Base-by-base conservation (phyloP, 2,888 invertebrate genomes). In the Torymus auratus region DNA sequence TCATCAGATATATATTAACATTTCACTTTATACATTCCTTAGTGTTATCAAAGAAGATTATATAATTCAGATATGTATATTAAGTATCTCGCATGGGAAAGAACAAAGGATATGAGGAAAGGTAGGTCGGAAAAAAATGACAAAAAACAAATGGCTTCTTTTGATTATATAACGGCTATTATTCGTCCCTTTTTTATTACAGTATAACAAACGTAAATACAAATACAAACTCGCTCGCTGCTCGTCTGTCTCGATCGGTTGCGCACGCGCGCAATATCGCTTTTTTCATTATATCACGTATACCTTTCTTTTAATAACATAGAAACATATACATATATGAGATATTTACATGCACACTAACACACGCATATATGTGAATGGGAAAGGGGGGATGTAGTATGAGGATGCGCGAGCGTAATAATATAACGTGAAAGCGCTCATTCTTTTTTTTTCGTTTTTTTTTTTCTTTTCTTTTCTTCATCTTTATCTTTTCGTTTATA, bases 151-250 rank as follows among this genome's bases (percentile, higher is more conserved):
- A 28, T 4, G 28, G 7, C 1, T 41, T 41, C 7, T 41, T 41
- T 41, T 41, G 41, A 41, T 87, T 87, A 88, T 88, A 86, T 88
- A 89, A 89, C 88, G 87, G 85, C 65, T 78, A 71, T 86, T 86
- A 86, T 88, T 89, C 87, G 84, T 84, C 83, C 84, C 82, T 85
- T 84, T 84, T 87, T 85, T 87, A 71, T 71, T 82, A 67, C 56
- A 78, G 86, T 89, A 88, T 87, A 88, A 90, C 87, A 88, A 88
- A 89, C 86, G 85, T 87, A 86, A 86, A 87, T 88, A 87, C 87
- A 87, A 87, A 86, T 86, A 82, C 75, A 78, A 74, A 74, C 56
- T 61, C 58, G 41, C 65, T 20, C 62, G 60, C 60, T n/a, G 53
- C 53, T 28, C n/a, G 14, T 41, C 50, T 41, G 4, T 50, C 15